Percentiles rank a stretch among this genome's conserved stretches.
These are phyloP conservation scores for Ciconia nigra DNA, from an alignment of 2,797 vertebrate genomes.

Conservation along the genomic window DNA sequence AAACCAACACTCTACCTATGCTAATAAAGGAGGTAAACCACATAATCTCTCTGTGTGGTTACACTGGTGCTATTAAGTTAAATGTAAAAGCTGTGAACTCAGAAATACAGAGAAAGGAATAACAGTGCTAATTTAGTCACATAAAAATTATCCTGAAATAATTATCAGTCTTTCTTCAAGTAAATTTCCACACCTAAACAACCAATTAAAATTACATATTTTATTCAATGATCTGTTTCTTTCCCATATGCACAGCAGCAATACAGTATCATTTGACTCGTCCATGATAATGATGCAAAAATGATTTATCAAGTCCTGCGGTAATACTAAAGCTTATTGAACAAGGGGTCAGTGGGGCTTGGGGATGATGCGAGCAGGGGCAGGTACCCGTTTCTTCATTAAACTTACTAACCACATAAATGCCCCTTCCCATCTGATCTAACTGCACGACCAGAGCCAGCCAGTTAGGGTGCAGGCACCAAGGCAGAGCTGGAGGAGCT, in stretches of 20 bases:
- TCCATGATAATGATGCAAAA: neutral
- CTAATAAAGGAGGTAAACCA: neutral
- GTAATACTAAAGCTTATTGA: neutral
- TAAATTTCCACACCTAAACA: neutral
- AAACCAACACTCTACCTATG: neutral
- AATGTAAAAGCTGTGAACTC: neutral
- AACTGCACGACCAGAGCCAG: neutral
- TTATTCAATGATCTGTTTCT: neutral
- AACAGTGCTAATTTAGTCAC: neutral
- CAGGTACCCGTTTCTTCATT: neutral
- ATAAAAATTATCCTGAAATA: neutral
- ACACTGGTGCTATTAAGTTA: neutral
- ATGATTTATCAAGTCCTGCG: neutral
- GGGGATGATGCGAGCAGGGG: neutral
- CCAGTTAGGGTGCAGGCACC: too few species aligned
- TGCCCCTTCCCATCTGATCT: neutral
- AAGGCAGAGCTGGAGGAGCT: neutral
- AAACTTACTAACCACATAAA: neutral
- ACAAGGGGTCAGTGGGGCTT: neutral
- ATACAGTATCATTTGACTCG: neutral
- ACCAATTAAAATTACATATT: neutral
- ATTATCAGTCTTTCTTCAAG: neutral
- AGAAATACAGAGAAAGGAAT: neutral
- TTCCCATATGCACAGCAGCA: neutral
- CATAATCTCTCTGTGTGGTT: neutral